Base-by-base conservation (phyloP, 2,888 invertebrate species). In the Ormyrus pomaceus region DNA sequence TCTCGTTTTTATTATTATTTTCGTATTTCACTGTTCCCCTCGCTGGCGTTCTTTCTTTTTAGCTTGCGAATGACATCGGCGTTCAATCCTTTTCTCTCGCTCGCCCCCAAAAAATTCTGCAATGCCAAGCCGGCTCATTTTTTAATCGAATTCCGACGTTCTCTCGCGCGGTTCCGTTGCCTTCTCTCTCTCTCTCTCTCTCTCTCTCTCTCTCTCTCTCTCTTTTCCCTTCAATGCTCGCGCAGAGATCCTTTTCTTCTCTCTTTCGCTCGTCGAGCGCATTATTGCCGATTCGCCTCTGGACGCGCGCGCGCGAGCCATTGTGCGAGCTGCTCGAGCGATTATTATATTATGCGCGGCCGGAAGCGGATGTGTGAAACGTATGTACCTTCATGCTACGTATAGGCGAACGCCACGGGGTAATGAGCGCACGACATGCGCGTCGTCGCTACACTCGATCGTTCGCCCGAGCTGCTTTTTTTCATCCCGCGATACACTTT, bases 341-440 rank as follows among this genome's bases (percentile, higher is more conserved):
- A 88, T 89, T 89, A 88, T 89, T 89, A 86, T 87, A 85, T 88
- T 87, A 86, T 85, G 76, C 82, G 83, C 83, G 56, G 85, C 88
- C 90, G 90, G 90, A 90, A 90, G 84, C 90, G 90, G 90, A 90
- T 90, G 90, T 88, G 90, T 89, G 90, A 90, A 89, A 86, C 86
- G 85, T 87, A 87, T 85, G 84, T 75, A 64, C 69, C 66, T 72
- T 62, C 19, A 68, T 46, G 58, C 34, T 59, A 51, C 6, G 46
- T 79, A 69, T 74, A 65, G 84, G 83, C 82, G 82, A 82, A 79
- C 82, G 80, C 79, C 80, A 81, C 71, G 81, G 85, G 86, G 86
- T 88, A 88, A 88, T 86, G 86, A 86, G 86, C 82, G 83, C 74
- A 56, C 73, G 76, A 74, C 77, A 74, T 79, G 72, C 76, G 82